These are phyloP conservation scores for Stramonita haemastoma DNA, from an alignment of 2,888 invertebrate genomes.

Conservation along the genomic window DNA sequence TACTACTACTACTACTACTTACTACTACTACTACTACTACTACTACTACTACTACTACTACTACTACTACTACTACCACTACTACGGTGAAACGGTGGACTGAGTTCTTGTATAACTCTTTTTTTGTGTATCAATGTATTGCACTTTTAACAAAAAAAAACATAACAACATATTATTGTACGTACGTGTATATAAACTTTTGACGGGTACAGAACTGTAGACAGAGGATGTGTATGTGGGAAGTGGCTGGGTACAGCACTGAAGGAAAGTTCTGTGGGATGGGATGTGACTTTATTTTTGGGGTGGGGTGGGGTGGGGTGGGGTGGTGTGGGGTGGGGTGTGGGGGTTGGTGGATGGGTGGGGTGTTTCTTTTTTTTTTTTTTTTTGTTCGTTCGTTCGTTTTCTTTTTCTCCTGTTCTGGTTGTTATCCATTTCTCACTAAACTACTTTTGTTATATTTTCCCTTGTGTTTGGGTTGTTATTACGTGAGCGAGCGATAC, in stretches of 20 bases:
- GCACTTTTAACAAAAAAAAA: background rate
- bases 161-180: background rate
- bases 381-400: background rate
- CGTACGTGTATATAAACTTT: background rate
- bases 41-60: too few relatives aligned
- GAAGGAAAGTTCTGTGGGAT: background rate
- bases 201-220: slow-evolving; percentile 23
- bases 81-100: background rate
- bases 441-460: slow-evolving; percentile 24
- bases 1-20: too few relatives aligned
- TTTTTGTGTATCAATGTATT: background rate
- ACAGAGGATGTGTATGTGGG: background rate
- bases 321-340: too few relatives aligned
- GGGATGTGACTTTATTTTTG: background rate
- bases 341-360: too few relatives aligned
- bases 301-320: too few relatives aligned
- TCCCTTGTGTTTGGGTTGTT: background rate
- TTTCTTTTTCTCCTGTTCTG: background rate
- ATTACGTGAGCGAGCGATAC: background rate
- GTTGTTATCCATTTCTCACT: slow-evolving; percentile 20
- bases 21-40: too few relatives aligned
- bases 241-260: background rate
- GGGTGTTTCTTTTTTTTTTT: background rate
- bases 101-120: background rate
- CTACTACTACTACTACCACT: too few relatives aligned